Conservation (phyloP, 2,888 invertebrate species). For the Drosophila testacea region DNA sequence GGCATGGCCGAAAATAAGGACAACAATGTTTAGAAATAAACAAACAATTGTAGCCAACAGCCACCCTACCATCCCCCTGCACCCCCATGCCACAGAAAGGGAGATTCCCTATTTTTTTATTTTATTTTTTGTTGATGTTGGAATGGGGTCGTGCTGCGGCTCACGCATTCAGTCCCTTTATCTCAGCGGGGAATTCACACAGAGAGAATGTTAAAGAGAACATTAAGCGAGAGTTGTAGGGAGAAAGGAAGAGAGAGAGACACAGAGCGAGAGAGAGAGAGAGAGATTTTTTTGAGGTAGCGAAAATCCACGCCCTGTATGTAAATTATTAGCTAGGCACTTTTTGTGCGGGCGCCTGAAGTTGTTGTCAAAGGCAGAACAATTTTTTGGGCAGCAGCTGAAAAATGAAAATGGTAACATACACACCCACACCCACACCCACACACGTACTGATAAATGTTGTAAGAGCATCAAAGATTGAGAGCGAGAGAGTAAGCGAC, state of each 20-base stretch:
- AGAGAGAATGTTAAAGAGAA: constrained; percentile 18
- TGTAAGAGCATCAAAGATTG: constrained; percentile 43
- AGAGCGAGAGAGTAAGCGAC: constrained; percentile 18
- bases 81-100: constrained; percentile 11
- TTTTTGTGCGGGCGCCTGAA: constrained; percentile 74
- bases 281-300: constrained; percentile 46
- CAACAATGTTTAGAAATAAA: constrained; percentile 81
- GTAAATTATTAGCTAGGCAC: constrained; percentile 82
- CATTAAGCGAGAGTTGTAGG: constrained; percentile 2
- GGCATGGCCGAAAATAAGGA: constrained; percentile 72
- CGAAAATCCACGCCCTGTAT: constrained; percentile 82
- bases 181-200: constrained; percentile 51
- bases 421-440: constrained; percentile 18
- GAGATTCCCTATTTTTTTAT: constrained; percentile 45
- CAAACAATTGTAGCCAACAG: constrained; percentile 74
- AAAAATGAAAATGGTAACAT: constrained; percentile 50
- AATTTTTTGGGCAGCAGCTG: constrained; percentile 58
- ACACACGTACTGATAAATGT: constrained; percentile 8
- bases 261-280: constrained; percentile 7
- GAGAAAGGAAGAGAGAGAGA: constrained; percentile 1
- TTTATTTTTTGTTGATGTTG: constrained; percentile 10
- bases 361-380: constrained; percentile 66
- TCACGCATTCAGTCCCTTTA: constrained; percentile 65
- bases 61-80: constrained; percentile 22
- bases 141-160: constrained; percentile 35